phyloP scores from a whole-genome alignment of 2,888 invertebrate species.

The Aromia moschata region DNA sequence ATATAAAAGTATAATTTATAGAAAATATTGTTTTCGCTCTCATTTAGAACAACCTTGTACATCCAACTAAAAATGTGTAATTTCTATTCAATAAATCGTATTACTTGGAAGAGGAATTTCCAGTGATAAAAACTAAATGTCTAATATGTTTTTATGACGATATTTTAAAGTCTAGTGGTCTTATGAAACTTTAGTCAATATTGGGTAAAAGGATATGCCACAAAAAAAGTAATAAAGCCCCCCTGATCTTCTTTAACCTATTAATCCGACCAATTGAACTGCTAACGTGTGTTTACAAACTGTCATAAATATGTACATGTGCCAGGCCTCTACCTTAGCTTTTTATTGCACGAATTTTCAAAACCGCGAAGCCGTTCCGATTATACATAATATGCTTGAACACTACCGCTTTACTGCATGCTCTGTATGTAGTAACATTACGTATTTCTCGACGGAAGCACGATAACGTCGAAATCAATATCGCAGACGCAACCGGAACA shows the following conservation, averaged over 20 bases:
- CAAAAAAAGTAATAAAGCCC: background rate
- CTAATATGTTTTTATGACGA: too few species aligned
- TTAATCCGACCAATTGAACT: background rate
- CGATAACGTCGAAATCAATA: slow-evolving; percentile 36
- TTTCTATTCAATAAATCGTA: too few species aligned
- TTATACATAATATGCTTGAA: background rate
- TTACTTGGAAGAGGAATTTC: too few species aligned
- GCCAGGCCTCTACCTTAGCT: background rate
- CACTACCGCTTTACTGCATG: slow-evolving; percentile 23
- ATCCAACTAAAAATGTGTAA: too few species aligned
- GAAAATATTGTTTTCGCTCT: too few species aligned
- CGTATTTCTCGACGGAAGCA: slow-evolving; percentile 26
- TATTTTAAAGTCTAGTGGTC: too few species aligned
- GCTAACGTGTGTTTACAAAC: background rate
- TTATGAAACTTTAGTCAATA: too few species aligned
- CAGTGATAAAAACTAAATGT: too few species aligned
- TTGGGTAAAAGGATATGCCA: too few species aligned
- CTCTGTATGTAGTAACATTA: slow-evolving; percentile 16
- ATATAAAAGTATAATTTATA: too few species aligned
- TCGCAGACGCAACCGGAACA: slow-evolving; percentile 18
- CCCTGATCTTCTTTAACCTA: background rate
- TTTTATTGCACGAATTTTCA: slow-evolving; percentile 1
- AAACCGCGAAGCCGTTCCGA: slow-evolving; percentile 2
- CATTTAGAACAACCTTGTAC: too few species aligned
- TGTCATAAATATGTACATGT: background rate